A percentile compares a stretch with the other conserved stretches of the same genome.
Evolutionary conservation across 2,888 invertebrate genomes (phyloP).

Genomic region (Drosophila histrio): DNA sequence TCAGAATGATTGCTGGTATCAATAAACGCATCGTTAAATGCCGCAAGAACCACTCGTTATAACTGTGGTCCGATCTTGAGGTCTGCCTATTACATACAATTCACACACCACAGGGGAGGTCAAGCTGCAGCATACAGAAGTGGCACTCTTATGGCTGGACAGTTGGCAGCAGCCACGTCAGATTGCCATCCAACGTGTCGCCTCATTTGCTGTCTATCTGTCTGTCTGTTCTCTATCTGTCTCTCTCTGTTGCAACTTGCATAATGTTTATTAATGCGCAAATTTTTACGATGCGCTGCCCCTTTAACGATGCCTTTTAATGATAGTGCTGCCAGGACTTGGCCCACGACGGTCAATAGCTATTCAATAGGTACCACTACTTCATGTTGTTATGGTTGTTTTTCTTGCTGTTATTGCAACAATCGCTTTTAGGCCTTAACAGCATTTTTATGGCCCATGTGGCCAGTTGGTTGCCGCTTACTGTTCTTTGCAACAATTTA

Average conservation of each 20-base stretch:
- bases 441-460: conserved; percentile 60
- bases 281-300: conserved; percentile 68
- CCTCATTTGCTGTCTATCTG: conserved; percentile 53
- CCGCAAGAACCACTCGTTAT: conserved; percentile 58
- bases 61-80: conserved; percentile 54
- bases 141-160: conserved; percentile 4
- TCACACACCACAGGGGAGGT: conserved; percentile 68
- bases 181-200: conserved; percentile 39
- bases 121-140: conserved; percentile 18
- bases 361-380: conserved; percentile 47
- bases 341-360: conserved; percentile 34
- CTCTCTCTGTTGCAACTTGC: conserved; percentile 53
- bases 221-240: conserved; percentile 3
- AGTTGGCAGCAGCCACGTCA: conserved; percentile 13
- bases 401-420: conserved; percentile 23
- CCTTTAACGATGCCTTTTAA: conserved; percentile 71
- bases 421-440: conserved; percentile 65
- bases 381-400: conserved; percentile 17
- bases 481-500: conserved; percentile 73
- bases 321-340: conserved; percentile 48
- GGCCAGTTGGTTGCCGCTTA: conserved; percentile 40
- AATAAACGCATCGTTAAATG: conserved; percentile 75
- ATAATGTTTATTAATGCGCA: conserved; percentile 76
- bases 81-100: conserved; percentile 56
- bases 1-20: conserved; percentile 42